These are phyloP conservation scores for Antheraea yamamai DNA, from an alignment of 2,888 invertebrate species.

Conservation along the genomic window DNA sequence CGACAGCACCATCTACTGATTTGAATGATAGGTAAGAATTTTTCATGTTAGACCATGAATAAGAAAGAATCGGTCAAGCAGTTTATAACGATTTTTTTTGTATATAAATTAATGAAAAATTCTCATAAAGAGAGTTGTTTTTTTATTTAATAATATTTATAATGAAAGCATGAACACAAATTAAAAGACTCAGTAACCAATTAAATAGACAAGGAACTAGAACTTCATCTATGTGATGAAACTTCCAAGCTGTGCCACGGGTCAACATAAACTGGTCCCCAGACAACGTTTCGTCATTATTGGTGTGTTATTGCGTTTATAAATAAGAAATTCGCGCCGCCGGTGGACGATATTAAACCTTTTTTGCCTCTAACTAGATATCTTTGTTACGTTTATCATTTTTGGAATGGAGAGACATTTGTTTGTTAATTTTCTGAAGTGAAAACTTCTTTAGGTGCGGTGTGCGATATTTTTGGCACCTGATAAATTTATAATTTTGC, in stretches of 20 bases:
- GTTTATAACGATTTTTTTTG: too few relatives aligned
- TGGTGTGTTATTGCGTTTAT: conserved; percentile 76
- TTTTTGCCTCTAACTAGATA: conserved; percentile 50
- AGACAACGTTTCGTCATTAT: conserved; percentile 69
- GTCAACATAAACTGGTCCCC: conserved; percentile 44
- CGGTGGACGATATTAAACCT: conserved; percentile 75
- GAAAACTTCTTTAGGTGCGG: neutral
- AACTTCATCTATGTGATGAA: neutral
- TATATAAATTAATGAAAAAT: too few relatives aligned
- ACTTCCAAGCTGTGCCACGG: conserved; percentile 19
- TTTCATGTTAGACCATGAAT: too few relatives aligned
- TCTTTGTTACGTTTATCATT: conserved; percentile 11
- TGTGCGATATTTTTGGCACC: too few relatives aligned
- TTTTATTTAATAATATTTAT: too few relatives aligned
- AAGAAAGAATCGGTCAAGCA: too few relatives aligned
- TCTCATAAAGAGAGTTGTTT: too few relatives aligned
- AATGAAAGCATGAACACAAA: too few relatives aligned
- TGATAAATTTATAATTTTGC: too few relatives aligned
- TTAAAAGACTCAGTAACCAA: too few relatives aligned
- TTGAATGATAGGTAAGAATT: too few relatives aligned
- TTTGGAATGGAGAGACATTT: neutral
- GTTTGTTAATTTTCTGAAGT: neutral
- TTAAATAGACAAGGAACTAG: neutral
- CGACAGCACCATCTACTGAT: too few relatives aligned
- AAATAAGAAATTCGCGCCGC: conserved; percentile 71